phyloP scores from a whole-genome alignment of 2,888 invertebrate genomes.

The Rhingia campestris region DNA sequence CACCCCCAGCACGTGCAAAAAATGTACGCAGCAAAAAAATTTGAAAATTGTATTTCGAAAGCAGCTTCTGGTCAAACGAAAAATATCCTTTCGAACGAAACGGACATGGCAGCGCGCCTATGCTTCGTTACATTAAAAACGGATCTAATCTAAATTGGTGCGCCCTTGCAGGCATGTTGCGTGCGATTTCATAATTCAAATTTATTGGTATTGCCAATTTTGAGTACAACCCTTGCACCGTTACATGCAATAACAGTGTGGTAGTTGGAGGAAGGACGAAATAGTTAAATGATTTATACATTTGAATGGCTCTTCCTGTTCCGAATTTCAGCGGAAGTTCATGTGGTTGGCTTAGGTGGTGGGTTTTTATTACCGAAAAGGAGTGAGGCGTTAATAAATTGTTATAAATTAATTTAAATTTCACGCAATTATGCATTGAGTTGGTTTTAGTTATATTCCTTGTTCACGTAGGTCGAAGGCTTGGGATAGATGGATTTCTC shows the following conservation, averaged over 20 bases:
- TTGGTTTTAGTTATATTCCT: constrained; percentile 29
- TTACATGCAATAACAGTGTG: background rate
- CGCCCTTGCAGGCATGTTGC: constrained; percentile 45
- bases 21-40: constrained; percentile 8
- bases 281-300: constrained; percentile 50
- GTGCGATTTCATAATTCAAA: constrained; percentile 65
- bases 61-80: constrained; percentile 5
- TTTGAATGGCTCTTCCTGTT: constrained; percentile 25
- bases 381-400: constrained; percentile 46
- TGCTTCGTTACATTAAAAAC: constrained; percentile 49
- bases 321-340: constrained; percentile 39
- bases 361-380: constrained; percentile 3
- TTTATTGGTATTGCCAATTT: constrained; percentile 59
- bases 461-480: too few relatives aligned
- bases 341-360: constrained; percentile 40
- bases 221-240: constrained; percentile 5
- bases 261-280: constrained; percentile 1
- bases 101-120: constrained; percentile 14
- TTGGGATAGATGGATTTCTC: too few relatives aligned
- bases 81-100: constrained; percentile 22
- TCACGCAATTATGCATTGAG: constrained; percentile 36
- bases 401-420: constrained; percentile 57
- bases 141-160: constrained; percentile 71
- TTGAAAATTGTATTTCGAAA: constrained; percentile 17
- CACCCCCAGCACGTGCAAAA: constrained; percentile 24